A percentile compares a stretch with the other conserved stretches of the same genome.
Conservation (phyloP, 2,797 vertebrate genomes). For the Simalia tracyae region DNA sequence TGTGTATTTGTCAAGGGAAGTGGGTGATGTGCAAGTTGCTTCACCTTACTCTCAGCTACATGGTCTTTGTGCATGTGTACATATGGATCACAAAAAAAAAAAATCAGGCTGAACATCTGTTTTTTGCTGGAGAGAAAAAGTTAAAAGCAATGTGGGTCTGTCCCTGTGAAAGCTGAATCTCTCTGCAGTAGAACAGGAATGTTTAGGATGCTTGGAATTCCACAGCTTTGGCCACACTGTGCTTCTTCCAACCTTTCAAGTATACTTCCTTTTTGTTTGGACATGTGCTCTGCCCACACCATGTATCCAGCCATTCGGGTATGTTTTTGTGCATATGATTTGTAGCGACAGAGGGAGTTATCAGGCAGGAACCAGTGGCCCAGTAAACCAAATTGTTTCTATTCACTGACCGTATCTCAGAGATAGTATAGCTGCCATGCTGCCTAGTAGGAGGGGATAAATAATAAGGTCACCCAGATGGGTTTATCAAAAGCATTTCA, state of each 20-base stretch:
- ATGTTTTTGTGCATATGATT: not conserved
- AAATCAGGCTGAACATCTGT: not conserved
- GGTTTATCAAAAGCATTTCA: not conserved
- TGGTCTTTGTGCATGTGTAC: not conserved
- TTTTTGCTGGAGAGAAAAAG: not conserved
- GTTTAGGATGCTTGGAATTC: not conserved
- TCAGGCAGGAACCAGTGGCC: not conserved
- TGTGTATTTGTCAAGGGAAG: not conserved
- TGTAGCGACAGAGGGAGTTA: not conserved
- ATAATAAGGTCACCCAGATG: not conserved
- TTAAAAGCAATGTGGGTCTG: not conserved
- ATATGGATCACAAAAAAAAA: not conserved
- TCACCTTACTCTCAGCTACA: not conserved
- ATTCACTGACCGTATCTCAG: not conserved
- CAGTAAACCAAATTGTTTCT: not conserved
- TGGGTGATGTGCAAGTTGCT: not conserved
- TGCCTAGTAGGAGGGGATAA: not conserved
- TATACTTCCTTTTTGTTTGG: not conserved
- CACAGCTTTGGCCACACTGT: not conserved
- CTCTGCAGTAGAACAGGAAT: not conserved
- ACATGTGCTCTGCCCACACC: not conserved
- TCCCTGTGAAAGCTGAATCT: not conserved
- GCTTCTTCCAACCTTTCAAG: not conserved
- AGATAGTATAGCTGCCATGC: not conserved
- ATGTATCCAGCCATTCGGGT: not conserved